These are phyloP conservation scores for Stegana nigrithorax DNA, from an alignment of 2,888 invertebrate species.

Conservation along the genomic window DNA sequence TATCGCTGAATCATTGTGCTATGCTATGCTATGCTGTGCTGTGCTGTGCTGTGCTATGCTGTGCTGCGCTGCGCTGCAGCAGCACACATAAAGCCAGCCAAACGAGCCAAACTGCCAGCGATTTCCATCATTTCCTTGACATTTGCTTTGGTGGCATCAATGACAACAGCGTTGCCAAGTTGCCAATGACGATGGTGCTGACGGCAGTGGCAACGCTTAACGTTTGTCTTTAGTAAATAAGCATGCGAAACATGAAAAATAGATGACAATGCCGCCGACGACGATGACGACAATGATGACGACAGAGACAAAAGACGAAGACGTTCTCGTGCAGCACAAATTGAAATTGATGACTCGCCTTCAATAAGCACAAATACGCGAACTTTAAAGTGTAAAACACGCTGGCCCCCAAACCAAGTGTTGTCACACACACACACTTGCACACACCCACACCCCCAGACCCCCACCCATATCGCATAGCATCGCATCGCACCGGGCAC, in stretches of 20 bases:
- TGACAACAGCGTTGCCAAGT: not conserved
- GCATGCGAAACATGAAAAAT: no score
- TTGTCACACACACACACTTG: not conserved
- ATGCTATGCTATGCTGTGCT: no score
- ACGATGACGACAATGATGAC: not conserved
- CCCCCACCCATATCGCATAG: no score
- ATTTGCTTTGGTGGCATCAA: constrained; percentile 1
- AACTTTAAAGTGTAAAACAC: constrained; percentile 36
- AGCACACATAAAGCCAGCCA: constrained; percentile 24
- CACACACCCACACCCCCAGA: no score
- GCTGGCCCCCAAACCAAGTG: not conserved
- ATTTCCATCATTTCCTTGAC: constrained; percentile 7
- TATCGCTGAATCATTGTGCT: constrained; percentile 20
- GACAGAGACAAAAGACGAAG: not conserved
- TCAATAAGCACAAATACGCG: not conserved
- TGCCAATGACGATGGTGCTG: not conserved
- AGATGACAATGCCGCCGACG: not conserved
- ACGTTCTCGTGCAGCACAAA: constrained; percentile 36
- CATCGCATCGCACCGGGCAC: no score
- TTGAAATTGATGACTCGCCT: constrained; percentile 54
- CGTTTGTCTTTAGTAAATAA: no score
- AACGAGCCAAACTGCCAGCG: not conserved
- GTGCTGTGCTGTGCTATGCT: not conserved
- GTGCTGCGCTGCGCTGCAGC: constrained; percentile 20
- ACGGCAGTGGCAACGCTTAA: not conserved